Evolutionary conservation across 2,888 invertebrate genomes (phyloP).

Genomic region (Ptychoptera contaminata): DNA sequence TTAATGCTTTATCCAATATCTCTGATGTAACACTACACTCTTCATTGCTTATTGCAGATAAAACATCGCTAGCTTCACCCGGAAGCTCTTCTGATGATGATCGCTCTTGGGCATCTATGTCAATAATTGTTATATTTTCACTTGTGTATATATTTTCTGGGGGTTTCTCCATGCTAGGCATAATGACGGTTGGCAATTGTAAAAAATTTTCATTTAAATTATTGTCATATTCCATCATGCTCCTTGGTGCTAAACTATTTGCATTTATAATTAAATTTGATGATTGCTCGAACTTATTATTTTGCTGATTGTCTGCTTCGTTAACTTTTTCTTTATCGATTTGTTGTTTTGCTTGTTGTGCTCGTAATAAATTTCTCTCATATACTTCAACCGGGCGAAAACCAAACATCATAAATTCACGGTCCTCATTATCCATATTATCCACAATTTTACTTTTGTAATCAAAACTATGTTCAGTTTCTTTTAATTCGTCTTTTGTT

Average conservation of each 20-base stretch:
- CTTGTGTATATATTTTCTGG: conserved; percentile 23
- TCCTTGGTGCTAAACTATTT: too few relatives aligned
- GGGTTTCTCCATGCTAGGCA: conserved; percentile 12
- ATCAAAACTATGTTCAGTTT: background rate
- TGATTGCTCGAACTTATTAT: too few relatives aligned
- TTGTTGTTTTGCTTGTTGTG: conserved; percentile 15
- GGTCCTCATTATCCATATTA: background rate
- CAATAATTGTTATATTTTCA: conserved; percentile 50
- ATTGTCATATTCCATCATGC: conserved; percentile 1
- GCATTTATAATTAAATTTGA: too few relatives aligned
- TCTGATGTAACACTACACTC: conserved; percentile 57
- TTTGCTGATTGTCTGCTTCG: conserved; percentile 1
- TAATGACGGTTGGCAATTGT: conserved; percentile 24
- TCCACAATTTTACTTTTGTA: background rate
- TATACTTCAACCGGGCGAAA: conserved; percentile 29
- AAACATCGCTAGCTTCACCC: conserved; percentile 36
- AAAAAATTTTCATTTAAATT: conserved; percentile 10
- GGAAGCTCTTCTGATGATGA: conserved; percentile 25
- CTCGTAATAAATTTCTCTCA: conserved; percentile 27
- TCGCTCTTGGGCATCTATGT: conserved; percentile 38
- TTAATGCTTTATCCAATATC: conserved; percentile 36
- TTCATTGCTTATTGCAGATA: conserved; percentile 48
- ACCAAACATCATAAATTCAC: conserved; percentile 23
- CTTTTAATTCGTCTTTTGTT: background rate
- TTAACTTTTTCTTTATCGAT: conserved; percentile 1